A percentile compares a stretch with the other conserved stretches of the same genome.
These are phyloP conservation scores for Leptinotarsa rubiginosa DNA, from an alignment of 2,888 invertebrate genomes.

Conservation along the genomic window DNA sequence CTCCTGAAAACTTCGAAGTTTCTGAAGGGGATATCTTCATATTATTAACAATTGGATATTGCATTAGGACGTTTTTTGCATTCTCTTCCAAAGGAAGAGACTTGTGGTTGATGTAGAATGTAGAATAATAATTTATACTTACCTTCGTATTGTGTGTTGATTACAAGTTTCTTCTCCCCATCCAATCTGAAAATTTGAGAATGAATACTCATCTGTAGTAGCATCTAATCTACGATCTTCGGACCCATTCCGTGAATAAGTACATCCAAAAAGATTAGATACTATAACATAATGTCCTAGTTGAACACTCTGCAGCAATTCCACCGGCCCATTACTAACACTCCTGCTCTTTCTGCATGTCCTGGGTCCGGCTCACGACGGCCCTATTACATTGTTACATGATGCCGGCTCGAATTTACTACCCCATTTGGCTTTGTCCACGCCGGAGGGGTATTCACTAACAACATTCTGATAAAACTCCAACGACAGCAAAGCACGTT, in stretches of 20 bases:
- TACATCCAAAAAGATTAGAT: slow-evolving; percentile 47
- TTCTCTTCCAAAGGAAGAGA: no score
- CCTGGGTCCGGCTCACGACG: slow-evolving; percentile 53
- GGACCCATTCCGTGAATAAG: slow-evolving; percentile 21
- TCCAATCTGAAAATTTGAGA: neutral
- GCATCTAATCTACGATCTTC: slow-evolving; percentile 25
- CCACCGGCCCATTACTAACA: slow-evolving; percentile 53
- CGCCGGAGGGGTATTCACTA: slow-evolving; percentile 52
- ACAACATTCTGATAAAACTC: slow-evolving; percentile 52
- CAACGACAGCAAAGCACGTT: slow-evolving; percentile 46
- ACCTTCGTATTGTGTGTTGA: neutral
- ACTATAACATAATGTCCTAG: slow-evolving; percentile 50
- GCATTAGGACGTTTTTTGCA: no score
- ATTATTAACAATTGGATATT: no score
- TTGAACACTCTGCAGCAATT: slow-evolving; percentile 52
- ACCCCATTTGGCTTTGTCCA: slow-evolving; percentile 58
- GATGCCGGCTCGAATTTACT: slow-evolving; percentile 54
- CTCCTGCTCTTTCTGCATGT: slow-evolving; percentile 53
- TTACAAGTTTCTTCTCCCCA: neutral
- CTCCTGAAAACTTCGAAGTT: no score
- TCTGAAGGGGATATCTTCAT: no score
- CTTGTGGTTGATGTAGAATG: no score
- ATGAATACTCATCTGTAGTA: neutral
- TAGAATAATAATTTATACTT: neutral
- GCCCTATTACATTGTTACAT: slow-evolving; percentile 56